Evolutionary conservation across 2,113 vertebrate species (phyloP).

Genomic region (Percina caprodes): DNA sequence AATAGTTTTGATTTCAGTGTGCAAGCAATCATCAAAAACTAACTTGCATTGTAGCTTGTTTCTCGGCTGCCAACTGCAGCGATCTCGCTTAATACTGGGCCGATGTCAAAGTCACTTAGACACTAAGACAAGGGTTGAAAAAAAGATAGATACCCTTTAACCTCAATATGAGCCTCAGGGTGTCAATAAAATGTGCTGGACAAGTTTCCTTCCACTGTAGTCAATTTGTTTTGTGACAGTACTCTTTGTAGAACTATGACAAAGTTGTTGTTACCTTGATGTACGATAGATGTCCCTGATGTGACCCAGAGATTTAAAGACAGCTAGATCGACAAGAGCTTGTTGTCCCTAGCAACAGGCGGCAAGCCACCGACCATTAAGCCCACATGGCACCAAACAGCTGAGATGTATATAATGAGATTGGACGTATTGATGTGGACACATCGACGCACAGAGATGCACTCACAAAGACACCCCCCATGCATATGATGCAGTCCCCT

Average conservation of each 20-base stretch:
- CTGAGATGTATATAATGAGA: constrained; percentile 48
- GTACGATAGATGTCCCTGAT: background rate
- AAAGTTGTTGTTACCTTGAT: background rate
- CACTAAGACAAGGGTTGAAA: no score
- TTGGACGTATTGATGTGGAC: constrained; percentile 26
- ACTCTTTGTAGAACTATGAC: background rate
- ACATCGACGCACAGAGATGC: background rate
- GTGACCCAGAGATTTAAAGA: background rate
- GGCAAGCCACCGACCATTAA: constrained; percentile 8
- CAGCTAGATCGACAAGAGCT: constrained; percentile 10
- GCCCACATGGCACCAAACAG: constrained; percentile 27
- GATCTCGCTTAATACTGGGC: no score
- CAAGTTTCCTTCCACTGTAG: background rate
- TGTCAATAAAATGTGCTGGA: constrained; percentile 15
- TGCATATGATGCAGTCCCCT: constrained; percentile 12
- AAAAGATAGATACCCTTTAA: background rate
- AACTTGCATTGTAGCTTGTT: no score
- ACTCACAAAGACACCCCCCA: background rate
- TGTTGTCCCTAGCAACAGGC: constrained; percentile 30
- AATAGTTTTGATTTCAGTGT: no score
- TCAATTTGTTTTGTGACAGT: background rate
- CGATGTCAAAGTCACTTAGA: no score
- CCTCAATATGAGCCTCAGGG: background rate
- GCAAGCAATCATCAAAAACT: no score
- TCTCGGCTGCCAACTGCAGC: no score